These are phyloP conservation scores for Drosophila pruinosa DNA, from an alignment of 1,140 invertebrate species.

Conservation along the genomic window DNA sequence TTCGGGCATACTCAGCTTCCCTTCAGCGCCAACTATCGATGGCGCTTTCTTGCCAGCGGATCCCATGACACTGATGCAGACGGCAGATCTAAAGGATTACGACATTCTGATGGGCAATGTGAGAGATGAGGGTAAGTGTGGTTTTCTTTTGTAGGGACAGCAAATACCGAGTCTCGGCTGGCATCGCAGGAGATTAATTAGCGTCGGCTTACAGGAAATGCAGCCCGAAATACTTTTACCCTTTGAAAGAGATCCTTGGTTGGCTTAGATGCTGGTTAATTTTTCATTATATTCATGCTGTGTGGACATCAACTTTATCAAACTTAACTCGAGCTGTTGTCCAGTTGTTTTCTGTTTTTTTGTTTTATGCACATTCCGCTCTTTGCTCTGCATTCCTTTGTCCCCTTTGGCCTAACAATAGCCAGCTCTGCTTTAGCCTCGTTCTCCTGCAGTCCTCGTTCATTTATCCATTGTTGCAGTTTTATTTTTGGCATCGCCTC, in stretches of 20 bases:
- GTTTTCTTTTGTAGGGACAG: not conserved
- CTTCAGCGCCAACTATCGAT: slow-evolving; percentile 94
- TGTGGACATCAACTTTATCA: slow-evolving; percentile 47
- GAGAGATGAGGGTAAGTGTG: slow-evolving; percentile 92
- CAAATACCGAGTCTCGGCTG: too few relatives aligned
- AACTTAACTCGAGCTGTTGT: slow-evolving; percentile 32
- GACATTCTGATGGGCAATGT: slow-evolving; percentile 94
- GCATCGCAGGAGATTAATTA: not conserved
- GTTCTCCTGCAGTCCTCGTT: not conserved
- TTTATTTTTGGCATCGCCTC: slow-evolving; percentile 39
- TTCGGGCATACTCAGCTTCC: slow-evolving; percentile 93
- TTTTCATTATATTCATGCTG: slow-evolving; percentile 27
- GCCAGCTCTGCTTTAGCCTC: not conserved
- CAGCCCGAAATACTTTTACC: not conserved
- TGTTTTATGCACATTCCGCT: not conserved
- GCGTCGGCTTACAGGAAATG: not conserved
- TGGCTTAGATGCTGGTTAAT: slow-evolving; percentile 9
- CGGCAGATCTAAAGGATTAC: slow-evolving; percentile 91
- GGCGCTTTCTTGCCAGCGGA: slow-evolving; percentile 92
- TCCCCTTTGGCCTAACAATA: slow-evolving; percentile 34
- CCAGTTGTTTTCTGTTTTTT: slow-evolving; percentile 22
- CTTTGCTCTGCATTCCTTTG: not conserved
- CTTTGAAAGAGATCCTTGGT: not conserved
- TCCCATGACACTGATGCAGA: slow-evolving; percentile 91
- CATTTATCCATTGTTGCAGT: slow-evolving; percentile 39